phyloP scores from a whole-genome alignment of 2,888 invertebrate genomes.

The Idaea biselata region DNA sequence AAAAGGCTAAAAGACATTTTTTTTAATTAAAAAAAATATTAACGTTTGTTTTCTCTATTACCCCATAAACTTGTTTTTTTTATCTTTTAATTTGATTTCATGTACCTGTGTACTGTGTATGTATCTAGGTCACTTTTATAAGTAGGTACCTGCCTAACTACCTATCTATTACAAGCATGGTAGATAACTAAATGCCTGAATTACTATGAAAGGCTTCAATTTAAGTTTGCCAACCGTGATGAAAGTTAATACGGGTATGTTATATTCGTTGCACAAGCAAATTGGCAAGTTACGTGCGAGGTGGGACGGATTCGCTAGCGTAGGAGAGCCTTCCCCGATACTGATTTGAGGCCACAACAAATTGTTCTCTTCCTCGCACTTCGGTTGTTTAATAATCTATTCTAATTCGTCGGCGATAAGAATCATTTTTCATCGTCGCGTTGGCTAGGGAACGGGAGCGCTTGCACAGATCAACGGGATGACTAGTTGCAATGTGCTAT shows the following conservation, averaged over 20 bases:
- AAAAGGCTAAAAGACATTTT: no score
- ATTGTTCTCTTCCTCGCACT: slow-evolving; percentile 72
- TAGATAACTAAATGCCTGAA: no score
- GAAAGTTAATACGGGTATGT: neutral
- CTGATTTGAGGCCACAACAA: slow-evolving; percentile 77
- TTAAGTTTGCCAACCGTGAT: neutral
- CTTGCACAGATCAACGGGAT: slow-evolving; percentile 49
- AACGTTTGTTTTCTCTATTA: no score
- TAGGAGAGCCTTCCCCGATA: slow-evolving; percentile 73
- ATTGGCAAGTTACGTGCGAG: slow-evolving; percentile 40
- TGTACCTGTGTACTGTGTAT: no score
- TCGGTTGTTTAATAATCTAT: slow-evolving; percentile 54
- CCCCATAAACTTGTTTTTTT: no score
- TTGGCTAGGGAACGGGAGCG: slow-evolving; percentile 53
- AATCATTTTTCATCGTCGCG: slow-evolving; percentile 47
- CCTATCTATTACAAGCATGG: neutral
- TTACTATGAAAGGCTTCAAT: no score
- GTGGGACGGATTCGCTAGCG: slow-evolving; percentile 59
- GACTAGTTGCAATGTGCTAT: slow-evolving; percentile 46
- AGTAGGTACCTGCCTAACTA: neutral
- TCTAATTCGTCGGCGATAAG: slow-evolving; percentile 57
- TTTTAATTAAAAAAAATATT: no score
- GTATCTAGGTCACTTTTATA: no score
- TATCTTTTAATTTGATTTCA: no score
- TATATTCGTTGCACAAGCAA: slow-evolving; percentile 44